A percentile compares a stretch with the other conserved stretches of the same genome.
These are phyloP conservation scores for Coenobita brevimanus DNA, from an alignment of 1,140 invertebrate genomes.

Conservation along the genomic window DNA sequence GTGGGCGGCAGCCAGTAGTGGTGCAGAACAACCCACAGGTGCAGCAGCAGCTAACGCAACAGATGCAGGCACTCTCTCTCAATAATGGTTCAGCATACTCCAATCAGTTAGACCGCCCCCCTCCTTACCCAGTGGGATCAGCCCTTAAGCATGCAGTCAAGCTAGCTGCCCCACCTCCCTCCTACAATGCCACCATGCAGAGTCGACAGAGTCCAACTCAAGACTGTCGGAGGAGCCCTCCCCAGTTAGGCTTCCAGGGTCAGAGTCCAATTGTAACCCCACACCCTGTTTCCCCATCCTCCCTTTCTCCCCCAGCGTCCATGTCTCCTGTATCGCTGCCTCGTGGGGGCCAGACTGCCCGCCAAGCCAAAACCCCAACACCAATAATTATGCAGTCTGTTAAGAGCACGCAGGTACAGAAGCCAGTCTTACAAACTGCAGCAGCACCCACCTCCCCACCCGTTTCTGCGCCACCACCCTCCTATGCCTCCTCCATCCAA, in stretches of 20 bases:
- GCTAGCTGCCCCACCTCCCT: conserved; percentile 81
- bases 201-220: conserved; percentile 89
- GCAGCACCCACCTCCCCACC: conserved; percentile 83
- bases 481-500: conserved; percentile 74
- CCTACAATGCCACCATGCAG: conserved; percentile 88
- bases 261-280: conserved; percentile 51
- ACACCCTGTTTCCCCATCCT: conserved; percentile 57
- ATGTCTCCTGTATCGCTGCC: conserved; percentile 61
- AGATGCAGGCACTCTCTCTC: conserved; percentile 88
- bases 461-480: conserved; percentile 73
- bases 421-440: conserved; percentile 93
- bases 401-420: conserved; percentile 94
- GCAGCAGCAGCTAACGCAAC: conserved; percentile 88
- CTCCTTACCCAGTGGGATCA: conserved; percentile 82
- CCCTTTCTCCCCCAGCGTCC: conserved; percentile 57
- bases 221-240: conserved; percentile 84
- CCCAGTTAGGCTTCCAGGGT: conserved; percentile 74
- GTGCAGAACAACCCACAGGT: conserved; percentile 87
- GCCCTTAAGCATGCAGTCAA: conserved; percentile 74
- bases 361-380: conserved; percentile 88
- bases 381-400: conserved; percentile 97
- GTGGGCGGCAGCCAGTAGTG: conserved; percentile 80
- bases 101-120: conserved; percentile 81
- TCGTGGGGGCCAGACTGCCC: conserved; percentile 79
- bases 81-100: conserved; percentile 78